Base-by-base conservation (phyloP, 2,888 invertebrate genomes). In the Endotricha flammealis region DNA sequence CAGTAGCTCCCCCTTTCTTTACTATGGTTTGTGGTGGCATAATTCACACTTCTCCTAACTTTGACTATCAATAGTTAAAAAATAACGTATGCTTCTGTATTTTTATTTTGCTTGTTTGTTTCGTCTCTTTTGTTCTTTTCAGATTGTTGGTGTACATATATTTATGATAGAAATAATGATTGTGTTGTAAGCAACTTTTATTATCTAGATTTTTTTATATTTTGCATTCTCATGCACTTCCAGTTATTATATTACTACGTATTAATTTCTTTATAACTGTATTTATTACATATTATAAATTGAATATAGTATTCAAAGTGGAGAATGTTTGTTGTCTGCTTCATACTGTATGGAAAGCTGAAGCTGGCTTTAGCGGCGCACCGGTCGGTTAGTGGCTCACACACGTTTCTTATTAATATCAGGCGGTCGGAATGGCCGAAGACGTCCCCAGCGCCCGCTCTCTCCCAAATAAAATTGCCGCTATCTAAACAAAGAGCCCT, bases 401-500 rank as follows among this genome's bases (percentile, higher is more conserved):
- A 77, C 81, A 81, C 82, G 81, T 79, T 77, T 79, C 81, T 83
- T 86, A 85, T 85, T 86, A 83, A 86, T 85, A 85, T 81, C 72
- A 71, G 81, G 73, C 75, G 73, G 81, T 72, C 59, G 71, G 66
- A 81, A 82, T 77, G 79, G 81, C 73, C 78, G 71, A 85, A 87
- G 87, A 85, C 77, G 83, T 82, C 87, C 83, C 82, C 53, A 68
- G 81, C 74, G 85, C 72, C 76, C 77, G 83, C 76, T 83, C 81
- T 79, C 85, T 83, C 80, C 85, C 87, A 86, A 87, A 87, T 87
- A 87, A 87, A 87, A 87, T 86, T 87, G 87, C 85, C 79, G 87
- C 87, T 87, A 87, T 87, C 87, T 87, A 87, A 87, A 87, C 87
- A 87, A 87, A 87, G 87, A 88, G 87, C 88, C 88, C 89, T 89